phyloP scores from a whole-genome alignment of 2,797 vertebrate species.

The Siniperca obscura region DNA sequence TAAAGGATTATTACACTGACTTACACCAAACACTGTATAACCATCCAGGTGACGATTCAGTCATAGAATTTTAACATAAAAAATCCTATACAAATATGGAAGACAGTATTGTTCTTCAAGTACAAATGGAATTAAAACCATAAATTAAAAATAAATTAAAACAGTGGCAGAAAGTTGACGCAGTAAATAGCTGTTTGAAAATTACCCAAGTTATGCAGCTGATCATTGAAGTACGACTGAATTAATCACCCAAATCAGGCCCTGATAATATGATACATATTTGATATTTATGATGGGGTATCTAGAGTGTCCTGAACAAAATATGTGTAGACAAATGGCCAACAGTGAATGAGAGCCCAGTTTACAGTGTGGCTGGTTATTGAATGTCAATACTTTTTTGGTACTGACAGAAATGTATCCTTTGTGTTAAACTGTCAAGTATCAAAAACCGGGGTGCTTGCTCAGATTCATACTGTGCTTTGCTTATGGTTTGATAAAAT shows the following conservation, averaged over 20 bases:
- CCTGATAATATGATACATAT: neutral
- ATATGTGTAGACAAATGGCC: slow-evolving; percentile 12
- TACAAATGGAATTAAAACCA: neutral
- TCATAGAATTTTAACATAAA: neutral
- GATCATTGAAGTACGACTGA: slow-evolving; percentile 17
- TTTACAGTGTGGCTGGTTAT: neutral
- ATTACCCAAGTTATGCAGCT: neutral
- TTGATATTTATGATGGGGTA: neutral
- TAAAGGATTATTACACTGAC: slow-evolving; percentile 43
- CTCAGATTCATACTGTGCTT: neutral
- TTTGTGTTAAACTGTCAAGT: no score
- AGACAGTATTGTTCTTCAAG: neutral
- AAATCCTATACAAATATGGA: neutral
- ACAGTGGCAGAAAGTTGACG: neutral
- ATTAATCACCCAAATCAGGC: slow-evolving; percentile 16
- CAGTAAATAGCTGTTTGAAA: neutral
- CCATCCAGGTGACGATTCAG: neutral
- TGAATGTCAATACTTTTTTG: neutral
- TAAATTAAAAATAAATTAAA: no score
- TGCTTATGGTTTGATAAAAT: neutral
- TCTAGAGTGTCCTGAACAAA: slow-evolving; percentile 18
- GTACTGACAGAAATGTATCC: neutral
- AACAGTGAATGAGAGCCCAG: neutral
- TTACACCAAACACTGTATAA: slow-evolving; percentile 26
- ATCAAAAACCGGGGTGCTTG: neutral